Conservation (phyloP, 2,113 vertebrate genomes). For the Piaya cayana region DNA sequence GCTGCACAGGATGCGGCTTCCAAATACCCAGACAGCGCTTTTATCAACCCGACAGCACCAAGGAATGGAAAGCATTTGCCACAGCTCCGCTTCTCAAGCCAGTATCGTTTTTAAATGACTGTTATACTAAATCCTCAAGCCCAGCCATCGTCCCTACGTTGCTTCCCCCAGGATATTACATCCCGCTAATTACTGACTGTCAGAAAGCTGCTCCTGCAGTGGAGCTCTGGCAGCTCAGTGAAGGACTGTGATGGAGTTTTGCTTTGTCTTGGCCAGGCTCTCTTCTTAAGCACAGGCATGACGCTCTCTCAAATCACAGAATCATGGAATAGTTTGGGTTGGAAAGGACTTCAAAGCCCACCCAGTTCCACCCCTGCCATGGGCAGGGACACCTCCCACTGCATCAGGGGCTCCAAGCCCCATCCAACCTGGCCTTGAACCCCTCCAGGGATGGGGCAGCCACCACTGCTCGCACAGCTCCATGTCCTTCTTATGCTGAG, state of each 20-base stretch:
- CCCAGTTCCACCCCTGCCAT: too few relatives aligned
- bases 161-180: neutral
- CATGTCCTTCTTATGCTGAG: too few relatives aligned
- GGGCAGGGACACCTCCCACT: too few relatives aligned
- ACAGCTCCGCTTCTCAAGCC: neutral
- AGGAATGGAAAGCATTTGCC: neutral
- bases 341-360: too few relatives aligned
- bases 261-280: neutral
- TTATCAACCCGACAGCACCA: neutral
- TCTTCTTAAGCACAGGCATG: neutral
- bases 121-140: neutral
- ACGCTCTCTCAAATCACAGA: neutral
- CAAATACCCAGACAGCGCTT: accelerated
- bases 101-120: neutral
- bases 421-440: too few relatives aligned
- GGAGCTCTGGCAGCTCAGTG: neutral
- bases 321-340: too few relatives aligned
- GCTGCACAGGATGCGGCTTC: accelerated
- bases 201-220: neutral
- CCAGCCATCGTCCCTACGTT: accelerated
- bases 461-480: too few relatives aligned
- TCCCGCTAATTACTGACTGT: neutral
- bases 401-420: too few relatives aligned
- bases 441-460: too few relatives aligned
- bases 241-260: neutral